A percentile compares a stretch with the other conserved stretches of the same genome.
These are phyloP conservation scores for Sceloporus tristichus DNA, from an alignment of 2,113 vertebrate species.

Conservation along the genomic window DNA sequence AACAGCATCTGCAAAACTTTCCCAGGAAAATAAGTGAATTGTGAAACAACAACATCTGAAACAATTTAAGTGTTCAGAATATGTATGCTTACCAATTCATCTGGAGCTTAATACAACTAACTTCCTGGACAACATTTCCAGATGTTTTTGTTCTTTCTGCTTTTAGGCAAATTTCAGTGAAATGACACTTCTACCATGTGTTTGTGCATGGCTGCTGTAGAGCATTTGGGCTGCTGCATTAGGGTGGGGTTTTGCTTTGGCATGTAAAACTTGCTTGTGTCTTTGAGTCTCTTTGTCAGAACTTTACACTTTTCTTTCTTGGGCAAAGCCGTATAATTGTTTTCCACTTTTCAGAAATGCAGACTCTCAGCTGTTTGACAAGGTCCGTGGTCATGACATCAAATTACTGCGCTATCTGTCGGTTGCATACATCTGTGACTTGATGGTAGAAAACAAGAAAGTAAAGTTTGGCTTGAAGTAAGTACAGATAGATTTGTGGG, in stretches of 20 bases:
- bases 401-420: slow-evolving; percentile 95
- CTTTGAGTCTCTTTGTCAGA: neutral
- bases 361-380: slow-evolving; percentile 96
- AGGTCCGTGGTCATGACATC: slow-evolving; percentile 96
- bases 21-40: neutral
- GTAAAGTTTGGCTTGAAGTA: slow-evolving; percentile 99
- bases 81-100: neutral
- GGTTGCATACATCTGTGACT: slow-evolving; percentile 95
- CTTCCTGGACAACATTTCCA: neutral
- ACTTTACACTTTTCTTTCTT: neutral
- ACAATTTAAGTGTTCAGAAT: no score
- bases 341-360: slow-evolving; percentile 85
- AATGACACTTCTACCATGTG: neutral
- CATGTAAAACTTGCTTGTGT: no score
- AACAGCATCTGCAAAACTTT: neutral
- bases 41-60: neutral
- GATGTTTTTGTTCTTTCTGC: no score
- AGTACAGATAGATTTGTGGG: slow-evolving; percentile 70
- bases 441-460: slow-evolving; percentile 99
- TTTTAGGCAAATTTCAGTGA: neutral
- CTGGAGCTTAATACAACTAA: neutral
- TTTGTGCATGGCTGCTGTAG: neutral
- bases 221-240: neutral
- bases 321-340: neutral
- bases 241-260: no score